Base-by-base conservation (phyloP, 2,888 invertebrate genomes). In the Netelia melanura region DNA sequence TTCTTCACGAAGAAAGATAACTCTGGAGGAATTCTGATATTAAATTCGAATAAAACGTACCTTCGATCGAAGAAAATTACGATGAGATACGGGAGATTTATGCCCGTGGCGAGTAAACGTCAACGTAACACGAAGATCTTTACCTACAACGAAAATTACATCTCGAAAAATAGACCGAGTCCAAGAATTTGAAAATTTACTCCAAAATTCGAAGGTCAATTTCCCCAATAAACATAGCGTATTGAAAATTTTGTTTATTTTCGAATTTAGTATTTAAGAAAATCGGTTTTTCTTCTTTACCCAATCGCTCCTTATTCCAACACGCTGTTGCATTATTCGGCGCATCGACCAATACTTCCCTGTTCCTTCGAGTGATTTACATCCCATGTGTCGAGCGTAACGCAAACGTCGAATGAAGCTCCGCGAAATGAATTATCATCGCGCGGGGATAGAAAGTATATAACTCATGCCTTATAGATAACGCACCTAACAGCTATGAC, bases 401-500 rank as follows among this genome's bases (percentile, higher is more conserved):
- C 6, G 10, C 44, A 21, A 11, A 44, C 44, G 43, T 6, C 56
- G 21, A 56, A 56, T 21, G 71, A 54, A 67, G 54, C n/a, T 23
- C n/a, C 9, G 65, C 25, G 65, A 67, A 76, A 76, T 43, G 30
- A 30, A 65, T 67, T 44, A 48, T 58, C 58, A 58, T 56, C 56
- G 43, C 23, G 38, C 65, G 43, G 9, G 43, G n/a, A 56, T 17
- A 1, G 61, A 74, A 74, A 72, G 61, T 58, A 61, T 38, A 61
- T 72, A 44, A 72, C 72, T 72, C 6, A 48, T 64, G 21, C 30
- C 61, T 30, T 17, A 71, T 62, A 67, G 80, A 81, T 80, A 76
- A 65, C 23, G 58, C 44, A 48, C 64, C 30, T 38, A 43, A 70
- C 64, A 43, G 62, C 62, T 62, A 38, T 56, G 38, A 75, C 23